phyloP scores from a whole-genome alignment of 1,140 invertebrate genomes.

The Leptinotarsa lineolata region DNA sequence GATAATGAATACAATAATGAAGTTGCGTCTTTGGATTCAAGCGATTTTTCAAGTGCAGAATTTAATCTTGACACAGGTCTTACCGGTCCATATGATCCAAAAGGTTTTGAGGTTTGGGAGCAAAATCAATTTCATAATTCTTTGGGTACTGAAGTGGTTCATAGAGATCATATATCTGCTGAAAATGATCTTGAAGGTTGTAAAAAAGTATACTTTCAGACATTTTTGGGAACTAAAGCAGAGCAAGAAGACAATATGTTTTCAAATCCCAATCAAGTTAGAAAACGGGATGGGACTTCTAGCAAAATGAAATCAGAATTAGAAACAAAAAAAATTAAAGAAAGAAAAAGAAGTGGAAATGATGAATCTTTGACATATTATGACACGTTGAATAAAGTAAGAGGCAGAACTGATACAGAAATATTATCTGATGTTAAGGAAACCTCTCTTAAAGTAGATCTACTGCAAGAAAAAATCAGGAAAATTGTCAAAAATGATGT shows the following conservation, averaged over 20 bases:
- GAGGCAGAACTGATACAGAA: neutral
- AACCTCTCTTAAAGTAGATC: neutral
- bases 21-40: too few relatives aligned
- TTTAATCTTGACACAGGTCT: constrained; percentile 34
- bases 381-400: constrained; percentile 7
- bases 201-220: too few relatives aligned
- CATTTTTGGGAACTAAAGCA: too few relatives aligned
- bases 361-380: constrained; percentile 13
- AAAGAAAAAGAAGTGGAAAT: neutral
- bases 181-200: too few relatives aligned
- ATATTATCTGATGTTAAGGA: neutral
- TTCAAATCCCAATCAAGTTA: too few relatives aligned
- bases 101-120: neutral
- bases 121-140: neutral
- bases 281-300: neutral
- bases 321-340: neutral
- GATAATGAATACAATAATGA: too few relatives aligned
- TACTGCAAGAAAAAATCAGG: constrained; percentile 18
- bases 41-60: constrained; percentile 34
- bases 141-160: neutral
- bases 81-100: constrained; percentile 1
- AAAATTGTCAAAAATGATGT: neutral
- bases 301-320: neutral
- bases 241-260: too few relatives aligned
- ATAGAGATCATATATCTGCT: too few relatives aligned